Conservation (phyloP, 2,888 invertebrate species). For the Hypomecis atomaria region DNA sequence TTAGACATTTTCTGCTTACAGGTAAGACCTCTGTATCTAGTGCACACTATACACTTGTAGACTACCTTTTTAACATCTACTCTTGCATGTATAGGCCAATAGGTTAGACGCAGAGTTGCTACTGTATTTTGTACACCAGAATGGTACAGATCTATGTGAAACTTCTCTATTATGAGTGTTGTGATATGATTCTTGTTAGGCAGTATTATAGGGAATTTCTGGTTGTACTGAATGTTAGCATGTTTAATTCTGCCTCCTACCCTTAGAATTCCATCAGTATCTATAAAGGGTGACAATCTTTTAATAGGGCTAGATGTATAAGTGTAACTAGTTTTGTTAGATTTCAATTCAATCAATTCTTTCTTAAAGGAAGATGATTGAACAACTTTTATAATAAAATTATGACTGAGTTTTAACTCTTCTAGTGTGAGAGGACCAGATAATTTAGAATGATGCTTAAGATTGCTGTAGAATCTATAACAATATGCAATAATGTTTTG, state of each 20-base stretch:
- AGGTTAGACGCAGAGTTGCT: neutral
- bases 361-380: neutral
- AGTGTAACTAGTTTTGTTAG: neutral
- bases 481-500: constrained; percentile 1
- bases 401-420: neutral
- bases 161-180: constrained; percentile 5
- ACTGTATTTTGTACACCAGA: neutral
- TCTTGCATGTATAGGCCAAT: constrained; percentile 18
- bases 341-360: constrained; percentile 12
- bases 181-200: constrained; percentile 7
- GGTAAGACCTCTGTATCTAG: constrained; percentile 8
- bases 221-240: constrained; percentile 12
- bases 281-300: constrained; percentile 8
- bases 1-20: constrained; percentile 15
- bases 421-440: constrained; percentile 2
- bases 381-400: too few relatives aligned
- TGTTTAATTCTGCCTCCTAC: constrained; percentile 15
- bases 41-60: constrained; percentile 5
- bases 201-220: constrained; percentile 7
- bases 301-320: constrained; percentile 3
- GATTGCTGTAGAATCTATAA: constrained; percentile 2
- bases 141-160: neutral
- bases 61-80: constrained; percentile 5
- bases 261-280: constrained; percentile 5
- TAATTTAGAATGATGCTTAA: neutral